These are phyloP conservation scores for Pocillopora meandrina DNA, from an alignment of 92 coral and sea anemone species.

Conservation along the genomic window DNA sequence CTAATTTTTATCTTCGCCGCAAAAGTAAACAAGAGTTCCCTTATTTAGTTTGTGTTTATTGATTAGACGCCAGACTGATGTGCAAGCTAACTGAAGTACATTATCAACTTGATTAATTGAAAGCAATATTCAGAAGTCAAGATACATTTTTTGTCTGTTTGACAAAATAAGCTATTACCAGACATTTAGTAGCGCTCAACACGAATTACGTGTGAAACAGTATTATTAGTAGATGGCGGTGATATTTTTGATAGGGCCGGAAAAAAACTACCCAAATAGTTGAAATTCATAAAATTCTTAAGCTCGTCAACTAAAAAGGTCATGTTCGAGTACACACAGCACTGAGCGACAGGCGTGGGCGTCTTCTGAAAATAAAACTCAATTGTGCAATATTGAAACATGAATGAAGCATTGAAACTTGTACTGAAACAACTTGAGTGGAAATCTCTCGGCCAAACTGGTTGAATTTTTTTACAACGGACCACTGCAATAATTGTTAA, in stretches of 20 bases:
- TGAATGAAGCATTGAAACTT: background rate
- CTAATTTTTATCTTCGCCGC: background rate
- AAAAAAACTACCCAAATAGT: slow-evolving; percentile 13
- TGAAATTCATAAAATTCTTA: slow-evolving; percentile 18
- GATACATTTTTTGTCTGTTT: background rate
- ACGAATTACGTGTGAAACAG: background rate
- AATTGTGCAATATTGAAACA: background rate
- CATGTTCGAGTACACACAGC: background rate
- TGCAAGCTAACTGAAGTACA: background rate
- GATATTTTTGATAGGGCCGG: slow-evolving; percentile 13
- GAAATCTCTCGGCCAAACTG: background rate
- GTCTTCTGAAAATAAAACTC: background rate
- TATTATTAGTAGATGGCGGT: background rate
- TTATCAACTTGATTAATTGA: background rate
- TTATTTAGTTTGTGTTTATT: background rate
- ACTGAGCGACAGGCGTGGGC: slow-evolving; percentile 13
- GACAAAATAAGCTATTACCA: slow-evolving; percentile 11
- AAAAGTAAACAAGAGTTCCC: background rate
- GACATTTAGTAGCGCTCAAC: background rate
- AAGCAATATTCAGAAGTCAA: background rate
- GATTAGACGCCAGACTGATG: background rate
- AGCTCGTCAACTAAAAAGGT: background rate
- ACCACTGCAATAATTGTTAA: background rate
- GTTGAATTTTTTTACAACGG: background rate
- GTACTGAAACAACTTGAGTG: background rate